Evolutionary conservation across 2,797 vertebrate species (phyloP).

Genomic region (Spondyliosoma cantharus): DNA sequence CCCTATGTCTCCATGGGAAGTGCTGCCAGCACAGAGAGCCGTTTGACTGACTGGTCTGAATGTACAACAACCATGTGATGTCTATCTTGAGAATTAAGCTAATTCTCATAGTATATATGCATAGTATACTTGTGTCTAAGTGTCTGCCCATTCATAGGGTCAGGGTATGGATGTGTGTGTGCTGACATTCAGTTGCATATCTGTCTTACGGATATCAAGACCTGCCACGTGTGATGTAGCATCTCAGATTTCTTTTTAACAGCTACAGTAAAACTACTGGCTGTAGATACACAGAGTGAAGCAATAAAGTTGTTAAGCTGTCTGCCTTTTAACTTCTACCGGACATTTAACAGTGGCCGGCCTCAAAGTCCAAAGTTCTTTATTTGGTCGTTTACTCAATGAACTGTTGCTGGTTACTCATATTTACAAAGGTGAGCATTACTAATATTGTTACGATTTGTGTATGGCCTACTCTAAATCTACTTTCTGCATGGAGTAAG

Average conservation of each 20-base stretch:
- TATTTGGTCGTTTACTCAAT: neutral
- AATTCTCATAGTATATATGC: constrained; percentile 43
- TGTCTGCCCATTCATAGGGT: constrained; percentile 7
- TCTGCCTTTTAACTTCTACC: constrained; percentile 2
- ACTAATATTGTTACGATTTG: constrained; percentile 1
- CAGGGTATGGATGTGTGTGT: constrained; percentile 12
- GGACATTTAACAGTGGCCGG: neutral
- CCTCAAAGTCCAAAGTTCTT: constrained; percentile 9
- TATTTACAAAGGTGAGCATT: constrained; percentile 15
- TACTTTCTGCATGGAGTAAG: constrained; percentile 3
- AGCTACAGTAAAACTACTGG: neutral
- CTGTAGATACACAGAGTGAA: constrained; percentile 15
- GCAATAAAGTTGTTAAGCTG: neutral
- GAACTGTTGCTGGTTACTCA: constrained; percentile 2
- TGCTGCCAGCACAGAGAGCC: constrained; percentile 53
- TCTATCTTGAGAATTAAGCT: constrained; percentile 49
- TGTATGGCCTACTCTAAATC: constrained; percentile 11
- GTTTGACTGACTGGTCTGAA: constrained; percentile 63
- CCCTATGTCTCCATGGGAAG: constrained; percentile 71
- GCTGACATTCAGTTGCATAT: neutral
- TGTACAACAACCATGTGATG: constrained; percentile 73
- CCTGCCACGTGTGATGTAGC: neutral
- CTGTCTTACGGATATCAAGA: neutral
- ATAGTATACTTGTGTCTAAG: constrained; percentile 33
- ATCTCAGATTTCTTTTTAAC: neutral